Evolutionary conservation across 1,140 invertebrate genomes (phyloP), one percentile per base, ranked within the genome.

Genomic region (Lepidurus packardi): DNA sequence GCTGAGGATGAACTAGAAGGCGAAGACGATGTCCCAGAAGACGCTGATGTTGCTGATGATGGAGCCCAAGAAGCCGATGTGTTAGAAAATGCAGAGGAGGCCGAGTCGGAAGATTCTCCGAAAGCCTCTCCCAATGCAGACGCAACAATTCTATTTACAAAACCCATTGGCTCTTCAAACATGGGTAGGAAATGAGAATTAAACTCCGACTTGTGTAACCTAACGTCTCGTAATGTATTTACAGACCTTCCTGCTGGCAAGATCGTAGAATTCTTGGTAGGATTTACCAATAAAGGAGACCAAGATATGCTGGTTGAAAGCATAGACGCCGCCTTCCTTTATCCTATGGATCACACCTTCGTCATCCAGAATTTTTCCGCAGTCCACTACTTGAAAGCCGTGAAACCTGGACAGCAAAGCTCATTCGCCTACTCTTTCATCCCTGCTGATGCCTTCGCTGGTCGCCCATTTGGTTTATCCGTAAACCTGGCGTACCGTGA

Each of bases 311-410:
- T 94, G 13, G 89, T 99, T 9, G 96, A 99, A 84, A 92, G 91
- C 3, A 88, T 98, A 82, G 97, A 99, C 83, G 96, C 97, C 0
- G 98, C 97, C 0, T 98, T 99, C 90, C 91, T 97, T 82, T 99
- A 99, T 84, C 96, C 97, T 24, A 95, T 98, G 91, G 98, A 99
- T 85, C 99, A 96, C 87, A 96, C 92, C 81, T 99, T 97, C 85
- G 94, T 96, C 84, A 97, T 99, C 82, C 97, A 99, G 85, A 99
- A 99, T 87, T 99, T 98, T 87, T 95, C 96, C 0, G 91, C 93
- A 1, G 88, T 96, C 81, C 89, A 90, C n/a, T 98, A 95, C 85
- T 93, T 96, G 82, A 90, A 91, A 82, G 88, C 93, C 82, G 94
- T 99, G 0, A 93, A 94, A 82, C 92, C 97, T 0, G 91, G 91